A percentile compares a stretch with the other conserved stretches of the same genome.
These are phyloP conservation scores for Metaphire vulgaris DNA, from an alignment of 1,140 invertebrate species.

Conservation along the genomic window DNA sequence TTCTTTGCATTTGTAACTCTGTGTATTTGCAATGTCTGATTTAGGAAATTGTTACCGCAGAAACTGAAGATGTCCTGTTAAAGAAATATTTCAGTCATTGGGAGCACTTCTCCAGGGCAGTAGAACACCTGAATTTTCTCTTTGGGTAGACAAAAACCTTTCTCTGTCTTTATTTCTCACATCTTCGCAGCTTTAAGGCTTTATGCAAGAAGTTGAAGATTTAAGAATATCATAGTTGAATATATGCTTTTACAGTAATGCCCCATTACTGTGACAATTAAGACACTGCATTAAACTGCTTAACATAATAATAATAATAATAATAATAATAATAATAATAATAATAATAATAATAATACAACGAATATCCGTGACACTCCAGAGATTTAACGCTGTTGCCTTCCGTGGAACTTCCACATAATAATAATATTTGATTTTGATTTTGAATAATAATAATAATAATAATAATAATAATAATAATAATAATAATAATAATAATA, in stretches of 20 bases:
- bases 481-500: too few relatives aligned
- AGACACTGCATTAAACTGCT: not conserved
- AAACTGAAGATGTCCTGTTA: not conserved
- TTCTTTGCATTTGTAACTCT: not conserved
- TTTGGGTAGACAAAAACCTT: too few relatives aligned
- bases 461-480: too few relatives aligned
- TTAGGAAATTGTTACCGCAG: not conserved
- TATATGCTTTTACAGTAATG: not conserved
- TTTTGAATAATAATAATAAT: too few relatives aligned
- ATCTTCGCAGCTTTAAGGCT: too few relatives aligned
- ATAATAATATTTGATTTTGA: too few relatives aligned
- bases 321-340: not conserved
- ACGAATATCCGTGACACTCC: too few relatives aligned
- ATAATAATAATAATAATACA: too few relatives aligned
- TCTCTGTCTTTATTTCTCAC: too few relatives aligned
- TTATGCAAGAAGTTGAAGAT: not conserved
- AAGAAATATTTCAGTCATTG: not conserved
- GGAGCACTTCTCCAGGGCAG: not conserved
- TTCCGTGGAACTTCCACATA: too few relatives aligned
- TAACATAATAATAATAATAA: not conserved
- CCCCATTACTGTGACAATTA: not conserved
- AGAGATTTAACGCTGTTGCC: too few relatives aligned
- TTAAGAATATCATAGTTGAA: not conserved
- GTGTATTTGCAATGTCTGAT: not conserved
- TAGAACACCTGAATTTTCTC: not conserved